These are phyloP conservation scores for Rhyacichthys aspro DNA, from an alignment of 2,797 vertebrate species.

Conservation along the genomic window DNA sequence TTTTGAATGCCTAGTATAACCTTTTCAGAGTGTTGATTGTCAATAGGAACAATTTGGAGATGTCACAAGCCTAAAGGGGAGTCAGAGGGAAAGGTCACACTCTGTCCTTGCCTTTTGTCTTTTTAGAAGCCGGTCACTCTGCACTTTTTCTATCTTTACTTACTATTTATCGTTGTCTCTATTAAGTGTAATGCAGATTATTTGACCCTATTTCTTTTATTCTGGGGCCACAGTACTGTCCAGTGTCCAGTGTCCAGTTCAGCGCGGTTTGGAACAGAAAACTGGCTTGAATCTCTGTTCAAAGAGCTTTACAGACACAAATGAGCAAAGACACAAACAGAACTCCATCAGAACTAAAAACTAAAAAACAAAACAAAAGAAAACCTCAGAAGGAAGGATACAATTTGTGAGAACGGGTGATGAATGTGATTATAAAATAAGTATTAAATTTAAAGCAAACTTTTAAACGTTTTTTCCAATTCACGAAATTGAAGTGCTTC, in stretches of 20 bases:
- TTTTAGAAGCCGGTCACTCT: conserved; percentile 46
- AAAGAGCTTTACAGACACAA: too few species aligned
- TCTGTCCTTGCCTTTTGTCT: conserved; percentile 23
- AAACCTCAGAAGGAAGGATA: too few species aligned
- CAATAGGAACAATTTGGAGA: conserved; percentile 74
- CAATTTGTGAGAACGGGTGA: too few species aligned
- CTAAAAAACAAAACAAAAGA: too few species aligned
- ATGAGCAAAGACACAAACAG: too few species aligned
- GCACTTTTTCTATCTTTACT: conserved; percentile 9
- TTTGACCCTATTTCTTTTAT: conserved; percentile 46
- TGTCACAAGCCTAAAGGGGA: conserved; percentile 35
- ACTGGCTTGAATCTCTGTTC: not conserved
- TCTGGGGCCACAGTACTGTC: not conserved
- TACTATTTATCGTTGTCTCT: conserved; percentile 13
- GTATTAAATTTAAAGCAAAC: too few species aligned
- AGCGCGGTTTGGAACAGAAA: not conserved
- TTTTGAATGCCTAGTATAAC: conserved; percentile 65
- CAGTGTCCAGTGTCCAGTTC: not conserved
- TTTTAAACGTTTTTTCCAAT: too few species aligned
- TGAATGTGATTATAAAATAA: too few species aligned
- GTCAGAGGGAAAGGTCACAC: conserved; percentile 39
- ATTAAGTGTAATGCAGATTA: conserved; percentile 40
- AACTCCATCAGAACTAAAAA: too few species aligned
- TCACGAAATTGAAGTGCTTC: too few species aligned
- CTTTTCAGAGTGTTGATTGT: conserved; percentile 74